Base-by-base conservation (phyloP, 2,888 invertebrate genomes). In the Antitype chi region DNA sequence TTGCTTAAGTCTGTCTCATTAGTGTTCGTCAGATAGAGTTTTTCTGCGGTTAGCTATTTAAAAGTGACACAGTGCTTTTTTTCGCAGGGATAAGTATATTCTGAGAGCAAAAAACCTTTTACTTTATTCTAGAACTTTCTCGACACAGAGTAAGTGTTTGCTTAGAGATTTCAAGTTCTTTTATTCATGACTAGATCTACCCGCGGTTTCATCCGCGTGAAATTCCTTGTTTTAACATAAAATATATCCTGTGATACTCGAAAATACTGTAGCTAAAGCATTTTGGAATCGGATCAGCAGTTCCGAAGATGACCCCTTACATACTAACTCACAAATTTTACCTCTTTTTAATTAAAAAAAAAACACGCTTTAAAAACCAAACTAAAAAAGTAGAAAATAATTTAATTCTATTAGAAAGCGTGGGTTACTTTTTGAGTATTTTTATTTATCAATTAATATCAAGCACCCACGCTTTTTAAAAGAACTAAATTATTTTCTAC, bases 1-100 rank as follows among this genome's bases (percentile, higher is more conserved):
- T 80, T 82, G 57, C 66, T 64, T 13, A 43, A 68, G 49, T 64
- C 69, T 73, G 62, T 78, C 72, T 80, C 80, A 70, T 82, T 83
- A 82, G 76, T 74, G 72, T 64, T 70, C 28, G 67, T 70, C 66
- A 57, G 23, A 57, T 64, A 68, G 49, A 76, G 67, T 67, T 79
- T 70, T 78, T 78, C 17, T 72, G 66, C 23, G 72, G 80, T 73
- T 63, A 59, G 60, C 62, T 79, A 69, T 82, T 76, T 59, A 32
- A 62, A 66, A 52, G 62, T 60, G 79, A n/a, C 71, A 64, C 47
- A 55, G 25, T 43, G 8, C 0, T 69, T 76, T 64, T n/a, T 74
- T 80, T 60, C 28, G 47, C 15, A n/a, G 11, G n/a, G 57, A 47
- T 74, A 64, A 79, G 74, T 69, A 64, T 69, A 79, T 57, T 57